Evolutionary conservation across 2,113 vertebrate species (phyloP).

Genomic region (Empidonax traillii): DNA sequence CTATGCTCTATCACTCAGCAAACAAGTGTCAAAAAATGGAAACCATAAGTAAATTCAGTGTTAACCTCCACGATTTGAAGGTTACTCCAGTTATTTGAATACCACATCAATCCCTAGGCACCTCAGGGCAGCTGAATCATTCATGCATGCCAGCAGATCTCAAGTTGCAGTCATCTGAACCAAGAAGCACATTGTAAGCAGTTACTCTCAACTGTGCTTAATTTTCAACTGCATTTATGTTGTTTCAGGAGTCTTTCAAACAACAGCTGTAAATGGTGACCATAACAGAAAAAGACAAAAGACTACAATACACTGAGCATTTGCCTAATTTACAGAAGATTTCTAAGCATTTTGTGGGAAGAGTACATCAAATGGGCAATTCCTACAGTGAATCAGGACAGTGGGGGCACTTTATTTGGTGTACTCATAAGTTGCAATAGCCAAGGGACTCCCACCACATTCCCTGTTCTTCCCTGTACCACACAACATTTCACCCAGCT

Average conservation of each 20-base stretch:
- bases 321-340: not conserved
- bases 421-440: not conserved
- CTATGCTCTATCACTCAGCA: not conserved
- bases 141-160: not conserved
- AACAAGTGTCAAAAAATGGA: slow-evolving; percentile 17
- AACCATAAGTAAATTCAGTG: not conserved
- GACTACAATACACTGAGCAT: not conserved
- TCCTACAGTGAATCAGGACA: not conserved
- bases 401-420: not conserved
- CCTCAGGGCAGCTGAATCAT: slow-evolving; percentile 36
- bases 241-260: not conserved
- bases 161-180: not conserved
- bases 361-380: not conserved
- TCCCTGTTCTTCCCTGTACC: not conserved
- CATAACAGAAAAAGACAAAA: not conserved
- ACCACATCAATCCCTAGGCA: slow-evolving; percentile 11
- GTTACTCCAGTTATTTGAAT: not conserved
- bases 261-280: not conserved
- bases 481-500: not conserved
- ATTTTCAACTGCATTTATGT: not conserved
- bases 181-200: slow-evolving; percentile 1
- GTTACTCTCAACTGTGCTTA: not conserved
- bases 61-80: slow-evolving; percentile 8
- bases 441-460: not conserved
- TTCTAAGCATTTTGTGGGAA: not conserved